phyloP scores from a whole-genome alignment of 2,888 invertebrate species.

The Drepana falcataria region DNA sequence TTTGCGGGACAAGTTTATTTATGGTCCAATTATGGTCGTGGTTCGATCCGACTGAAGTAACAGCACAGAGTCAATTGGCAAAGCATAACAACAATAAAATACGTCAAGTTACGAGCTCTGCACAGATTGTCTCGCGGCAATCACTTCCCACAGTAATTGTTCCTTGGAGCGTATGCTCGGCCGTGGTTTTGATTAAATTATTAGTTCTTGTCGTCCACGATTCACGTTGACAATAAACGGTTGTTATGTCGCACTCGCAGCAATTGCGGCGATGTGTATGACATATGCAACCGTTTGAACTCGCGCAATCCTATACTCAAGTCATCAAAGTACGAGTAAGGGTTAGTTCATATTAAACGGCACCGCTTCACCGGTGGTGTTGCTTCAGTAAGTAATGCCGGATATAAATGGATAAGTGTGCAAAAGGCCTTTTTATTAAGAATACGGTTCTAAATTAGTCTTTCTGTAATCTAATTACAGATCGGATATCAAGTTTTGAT shows the following conservation, averaged over 20 bases:
- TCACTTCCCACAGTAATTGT: conserved; percentile 29
- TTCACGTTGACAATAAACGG: conserved; percentile 23
- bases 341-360: too few relatives aligned
- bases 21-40: not conserved
- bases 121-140: conserved; percentile 25
- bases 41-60: conserved; percentile 19
- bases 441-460: too few relatives aligned
- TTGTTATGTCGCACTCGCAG: conserved; percentile 19
- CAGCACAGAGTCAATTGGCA: conserved; percentile 25
- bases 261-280: conserved; percentile 14
- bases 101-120: conserved; percentile 12
- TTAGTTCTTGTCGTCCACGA: conserved; percentile 27
- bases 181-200: conserved; percentile 51
- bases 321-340: not conserved
- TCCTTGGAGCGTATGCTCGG: conserved; percentile 17
- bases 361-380: too few relatives aligned
- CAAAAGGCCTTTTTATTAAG: too few relatives aligned
- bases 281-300: conserved; percentile 12
- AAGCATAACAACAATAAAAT: conserved; percentile 27
- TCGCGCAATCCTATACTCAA: conserved; percentile 2
- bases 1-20: not conserved
- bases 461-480: too few relatives aligned
- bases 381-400: too few relatives aligned
- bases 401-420: too few relatives aligned
- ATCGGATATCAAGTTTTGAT: too few relatives aligned